Percentiles rank a stretch among this genome's conserved stretches.
Evolutionary conservation across 2,797 vertebrate genomes (phyloP).

Genomic region (Natrix natrix): DNA sequence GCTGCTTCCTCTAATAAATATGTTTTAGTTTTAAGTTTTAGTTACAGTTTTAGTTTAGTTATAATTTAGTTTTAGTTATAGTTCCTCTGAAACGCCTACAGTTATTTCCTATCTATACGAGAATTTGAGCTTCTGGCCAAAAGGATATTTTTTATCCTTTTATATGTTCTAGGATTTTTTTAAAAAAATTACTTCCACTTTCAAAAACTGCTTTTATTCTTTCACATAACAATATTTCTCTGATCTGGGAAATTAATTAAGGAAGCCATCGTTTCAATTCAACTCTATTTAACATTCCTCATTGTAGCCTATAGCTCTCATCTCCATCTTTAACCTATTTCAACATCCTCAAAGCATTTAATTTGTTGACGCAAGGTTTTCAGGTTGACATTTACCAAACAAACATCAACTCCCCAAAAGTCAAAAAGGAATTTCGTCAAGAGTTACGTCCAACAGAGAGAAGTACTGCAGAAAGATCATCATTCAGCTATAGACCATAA

Average conservation of each 20-base stretch:
- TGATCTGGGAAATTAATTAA: not conserved
- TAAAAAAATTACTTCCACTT: not conserved
- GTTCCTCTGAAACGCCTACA: not conserved
- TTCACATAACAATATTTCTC: not conserved
- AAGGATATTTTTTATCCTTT: no score
- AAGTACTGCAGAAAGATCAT: not conserved
- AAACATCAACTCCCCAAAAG: not conserved
- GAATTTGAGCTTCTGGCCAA: not conserved
- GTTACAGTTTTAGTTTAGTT: not conserved
- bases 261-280: not conserved
- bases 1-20: not conserved
- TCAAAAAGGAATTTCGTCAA: not conserved
- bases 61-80: not conserved
- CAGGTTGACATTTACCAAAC: no score
- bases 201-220: not conserved
- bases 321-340: not conserved
- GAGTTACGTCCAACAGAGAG: not conserved
- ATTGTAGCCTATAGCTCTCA: not conserved
- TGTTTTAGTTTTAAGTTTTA: not conserved
- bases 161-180: not conserved
- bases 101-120: not conserved
- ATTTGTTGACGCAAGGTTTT: not conserved
- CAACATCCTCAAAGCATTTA: no score
- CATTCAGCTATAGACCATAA: not conserved
- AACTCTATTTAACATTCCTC: not conserved